Percentiles rank a stretch among this genome's conserved stretches.
Evolutionary conservation across 2,888 invertebrate species (phyloP).

Genomic region (Sminthurides aquaticus): DNA sequence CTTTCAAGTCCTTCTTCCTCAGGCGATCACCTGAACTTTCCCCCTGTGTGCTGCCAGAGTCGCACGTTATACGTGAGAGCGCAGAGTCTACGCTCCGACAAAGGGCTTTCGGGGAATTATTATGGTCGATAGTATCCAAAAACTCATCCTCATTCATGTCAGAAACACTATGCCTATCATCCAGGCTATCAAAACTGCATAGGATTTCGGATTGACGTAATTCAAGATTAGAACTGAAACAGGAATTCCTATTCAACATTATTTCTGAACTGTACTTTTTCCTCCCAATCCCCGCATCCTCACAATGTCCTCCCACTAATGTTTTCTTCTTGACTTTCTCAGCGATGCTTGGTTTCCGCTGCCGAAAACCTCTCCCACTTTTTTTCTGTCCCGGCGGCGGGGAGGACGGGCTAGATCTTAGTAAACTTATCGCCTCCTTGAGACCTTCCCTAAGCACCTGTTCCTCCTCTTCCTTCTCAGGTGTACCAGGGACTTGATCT

Average conservation of each 20-base stretch:
- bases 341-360: constrained; percentile 3
- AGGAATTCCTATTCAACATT: too few relatives aligned
- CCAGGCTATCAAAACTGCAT: constrained; percentile 13
- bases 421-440: neutral
- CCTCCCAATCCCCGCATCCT: too few relatives aligned
- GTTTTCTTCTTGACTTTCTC: too few relatives aligned
- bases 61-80: constrained; percentile 36
- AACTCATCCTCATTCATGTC: constrained; percentile 39
- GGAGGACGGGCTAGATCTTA: too few relatives aligned
- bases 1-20: constrained; percentile 5
- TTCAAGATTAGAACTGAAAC: neutral
- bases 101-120: constrained; percentile 35
- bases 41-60: constrained; percentile 28
- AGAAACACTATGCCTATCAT: constrained; percentile 17
- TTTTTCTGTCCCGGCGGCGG: neutral
- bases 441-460: neutral
- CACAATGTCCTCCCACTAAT: too few relatives aligned
- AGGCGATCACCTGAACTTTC: constrained; percentile 4
- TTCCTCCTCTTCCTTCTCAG: neutral
- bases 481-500: neutral
- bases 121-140: constrained; percentile 13
- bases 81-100: constrained; percentile 37
- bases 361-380: too few relatives aligned
- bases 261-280: too few relatives aligned
- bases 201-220: constrained; percentile 3